Conservation (phyloP, 1,140 invertebrate genomes). For the Atta cephalotes region DNA sequence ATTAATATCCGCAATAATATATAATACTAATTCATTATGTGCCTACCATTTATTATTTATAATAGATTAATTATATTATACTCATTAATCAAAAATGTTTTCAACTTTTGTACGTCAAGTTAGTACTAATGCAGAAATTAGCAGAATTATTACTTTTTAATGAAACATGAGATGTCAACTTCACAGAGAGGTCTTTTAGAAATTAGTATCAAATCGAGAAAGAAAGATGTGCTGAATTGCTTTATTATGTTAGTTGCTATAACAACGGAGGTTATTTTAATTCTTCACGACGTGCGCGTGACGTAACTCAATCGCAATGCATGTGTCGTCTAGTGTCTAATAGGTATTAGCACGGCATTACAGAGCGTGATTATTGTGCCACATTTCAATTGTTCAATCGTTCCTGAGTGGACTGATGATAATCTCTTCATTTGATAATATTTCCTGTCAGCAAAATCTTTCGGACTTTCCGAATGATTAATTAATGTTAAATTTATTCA, state of each 20-base stretch:
- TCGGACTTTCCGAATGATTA: not conserved
- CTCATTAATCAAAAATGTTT: not conserved
- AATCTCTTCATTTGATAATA: slow-evolving; percentile 69
- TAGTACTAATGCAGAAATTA: not conserved
- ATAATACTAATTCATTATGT: not conserved
- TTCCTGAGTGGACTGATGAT: slow-evolving; percentile 47
- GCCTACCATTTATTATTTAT: not conserved
- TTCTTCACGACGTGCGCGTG: slow-evolving; percentile 60
- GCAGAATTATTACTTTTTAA: too few relatives aligned
- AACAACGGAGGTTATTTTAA: slow-evolving; percentile 60
- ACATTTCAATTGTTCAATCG: slow-evolving; percentile 53
- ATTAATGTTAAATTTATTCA: slow-evolving; percentile 11
- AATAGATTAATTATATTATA: not conserved
- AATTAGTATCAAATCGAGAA: not conserved
- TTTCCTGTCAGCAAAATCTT: slow-evolving; percentile 47
- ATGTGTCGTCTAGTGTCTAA: slow-evolving; percentile 67
- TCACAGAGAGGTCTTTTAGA: too few relatives aligned
- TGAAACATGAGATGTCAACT: too few relatives aligned
- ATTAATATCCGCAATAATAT: not conserved
- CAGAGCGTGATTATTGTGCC: slow-evolving; percentile 61
- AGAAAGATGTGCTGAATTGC: not conserved
- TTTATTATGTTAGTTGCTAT: not conserved
- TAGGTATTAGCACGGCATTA: slow-evolving; percentile 64
- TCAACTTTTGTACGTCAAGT: not conserved
- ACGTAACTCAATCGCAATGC: slow-evolving; percentile 64